Evolutionary conservation across 2,113 vertebrate genomes (phyloP).

Genomic region (Cacatua alba): DNA sequence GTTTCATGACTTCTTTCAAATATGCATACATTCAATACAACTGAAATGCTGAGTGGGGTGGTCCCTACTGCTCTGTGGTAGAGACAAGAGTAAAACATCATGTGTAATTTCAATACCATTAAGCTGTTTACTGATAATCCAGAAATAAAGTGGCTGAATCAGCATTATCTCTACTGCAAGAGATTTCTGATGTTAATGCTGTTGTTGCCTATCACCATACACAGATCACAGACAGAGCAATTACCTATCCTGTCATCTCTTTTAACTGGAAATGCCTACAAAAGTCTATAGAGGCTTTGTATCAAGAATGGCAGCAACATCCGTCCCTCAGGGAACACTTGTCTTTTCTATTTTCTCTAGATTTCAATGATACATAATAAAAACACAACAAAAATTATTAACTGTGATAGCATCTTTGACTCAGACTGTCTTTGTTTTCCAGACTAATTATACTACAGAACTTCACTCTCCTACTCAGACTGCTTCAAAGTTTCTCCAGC

Average conservation of each 20-base stretch:
- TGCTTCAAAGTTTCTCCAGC: slow-evolving; percentile 19
- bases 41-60: not conserved
- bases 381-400: slow-evolving; percentile 13
- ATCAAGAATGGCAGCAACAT: not conserved
- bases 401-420: not conserved
- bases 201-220: not conserved
- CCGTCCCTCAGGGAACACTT: not conserved
- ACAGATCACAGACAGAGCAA: not conserved
- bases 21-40: not conserved
- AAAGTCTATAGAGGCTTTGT: not conserved
- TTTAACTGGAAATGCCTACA: not conserved
- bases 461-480: not conserved
- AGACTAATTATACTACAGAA: not conserved
- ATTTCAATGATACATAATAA: not conserved
- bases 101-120: not conserved
- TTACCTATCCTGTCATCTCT: not conserved
- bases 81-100: not conserved
- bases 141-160: not conserved
- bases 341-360: not conserved
- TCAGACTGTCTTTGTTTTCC: slow-evolving; percentile 16
- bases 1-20: not conserved
- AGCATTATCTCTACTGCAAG: not conserved
- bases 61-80: not conserved
- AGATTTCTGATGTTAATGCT: not conserved
- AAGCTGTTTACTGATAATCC: not conserved